Conservation (phyloP, 2,888 invertebrate species). For the Cantharis lateralis region DNA sequence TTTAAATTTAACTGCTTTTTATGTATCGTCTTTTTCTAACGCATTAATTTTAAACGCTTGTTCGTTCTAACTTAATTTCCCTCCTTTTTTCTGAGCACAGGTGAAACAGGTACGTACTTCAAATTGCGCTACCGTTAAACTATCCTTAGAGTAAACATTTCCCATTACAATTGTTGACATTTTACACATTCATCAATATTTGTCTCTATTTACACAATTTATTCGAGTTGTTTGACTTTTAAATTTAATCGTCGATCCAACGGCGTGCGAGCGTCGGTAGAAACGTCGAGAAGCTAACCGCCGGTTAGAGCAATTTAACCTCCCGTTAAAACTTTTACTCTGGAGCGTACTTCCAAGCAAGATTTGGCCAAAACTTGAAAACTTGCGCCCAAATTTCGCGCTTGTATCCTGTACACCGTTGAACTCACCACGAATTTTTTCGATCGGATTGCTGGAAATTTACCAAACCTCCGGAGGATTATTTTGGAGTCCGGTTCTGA, state of each 20-base stretch:
- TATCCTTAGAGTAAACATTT: background rate
- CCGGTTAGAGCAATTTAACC: too few species aligned
- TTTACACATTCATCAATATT: background rate
- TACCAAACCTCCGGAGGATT: background rate
- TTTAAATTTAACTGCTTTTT: background rate
- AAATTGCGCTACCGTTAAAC: background rate
- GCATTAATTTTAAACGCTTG: constrained; percentile 8
- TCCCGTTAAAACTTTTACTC: too few species aligned
- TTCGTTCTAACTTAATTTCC: constrained; percentile 6
- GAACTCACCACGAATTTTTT: background rate
- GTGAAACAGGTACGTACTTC: constrained; percentile 23
- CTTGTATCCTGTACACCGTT: background rate
- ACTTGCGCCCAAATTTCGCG: background rate
- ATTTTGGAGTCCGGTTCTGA: constrained; percentile 26
- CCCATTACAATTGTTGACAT: background rate
- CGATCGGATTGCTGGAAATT: background rate
- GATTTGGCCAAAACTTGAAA: too few species aligned
- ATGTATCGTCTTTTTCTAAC: constrained; percentile 10
- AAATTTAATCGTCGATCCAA: background rate
- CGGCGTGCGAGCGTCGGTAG: too few species aligned
- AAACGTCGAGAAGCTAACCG: too few species aligned
- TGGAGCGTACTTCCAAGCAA: too few species aligned
- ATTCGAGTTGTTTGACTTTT: background rate
- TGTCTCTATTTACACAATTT: background rate
- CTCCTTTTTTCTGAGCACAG: constrained; percentile 23